phyloP scores from a whole-genome alignment of 2,113 vertebrate genomes.

The Cyprinus carpio region DNA sequence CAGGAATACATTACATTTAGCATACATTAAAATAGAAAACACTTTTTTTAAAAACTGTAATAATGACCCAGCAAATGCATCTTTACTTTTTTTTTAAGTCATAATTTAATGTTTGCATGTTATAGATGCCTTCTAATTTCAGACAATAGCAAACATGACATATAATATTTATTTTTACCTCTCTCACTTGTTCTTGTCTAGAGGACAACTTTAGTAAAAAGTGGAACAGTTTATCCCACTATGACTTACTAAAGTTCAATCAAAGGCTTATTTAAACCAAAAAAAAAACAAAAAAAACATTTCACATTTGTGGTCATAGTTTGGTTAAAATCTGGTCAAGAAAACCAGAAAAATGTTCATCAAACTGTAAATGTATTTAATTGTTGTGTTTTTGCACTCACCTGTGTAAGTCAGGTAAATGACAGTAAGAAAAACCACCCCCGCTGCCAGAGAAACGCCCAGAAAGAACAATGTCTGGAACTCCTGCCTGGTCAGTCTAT shows the following conservation, averaged over 20 bases:
- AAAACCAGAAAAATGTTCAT: neutral
- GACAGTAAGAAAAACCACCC: slow-evolving; percentile 84
- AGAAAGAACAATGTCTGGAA: slow-evolving; percentile 90
- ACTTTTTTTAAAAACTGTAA: neutral
- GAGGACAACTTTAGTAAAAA: neutral
- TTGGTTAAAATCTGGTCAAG: neutral
- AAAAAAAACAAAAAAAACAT: neutral
- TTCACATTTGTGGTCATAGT: neutral
- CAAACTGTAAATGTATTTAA: neutral
- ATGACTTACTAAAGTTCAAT: neutral
- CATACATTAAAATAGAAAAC: neutral
- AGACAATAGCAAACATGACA: neutral
- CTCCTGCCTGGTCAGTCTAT: slow-evolving; percentile 86
- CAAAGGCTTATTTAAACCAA: neutral
- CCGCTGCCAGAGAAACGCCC: slow-evolving; percentile 85
- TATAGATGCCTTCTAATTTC: neutral
- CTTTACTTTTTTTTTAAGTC: no score
- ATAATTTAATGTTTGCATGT: neutral
- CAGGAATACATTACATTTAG: neutral
- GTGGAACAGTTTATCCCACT: neutral
- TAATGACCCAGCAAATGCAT: neutral
- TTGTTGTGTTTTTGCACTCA: slow-evolving; percentile 58
- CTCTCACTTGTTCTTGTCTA: neutral
- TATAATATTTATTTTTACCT: neutral
- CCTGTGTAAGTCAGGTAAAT: slow-evolving; percentile 91